These are phyloP conservation scores for Campopleginae sp. DNA, from an alignment of 2,888 invertebrate species.

Conservation along the genomic window DNA sequence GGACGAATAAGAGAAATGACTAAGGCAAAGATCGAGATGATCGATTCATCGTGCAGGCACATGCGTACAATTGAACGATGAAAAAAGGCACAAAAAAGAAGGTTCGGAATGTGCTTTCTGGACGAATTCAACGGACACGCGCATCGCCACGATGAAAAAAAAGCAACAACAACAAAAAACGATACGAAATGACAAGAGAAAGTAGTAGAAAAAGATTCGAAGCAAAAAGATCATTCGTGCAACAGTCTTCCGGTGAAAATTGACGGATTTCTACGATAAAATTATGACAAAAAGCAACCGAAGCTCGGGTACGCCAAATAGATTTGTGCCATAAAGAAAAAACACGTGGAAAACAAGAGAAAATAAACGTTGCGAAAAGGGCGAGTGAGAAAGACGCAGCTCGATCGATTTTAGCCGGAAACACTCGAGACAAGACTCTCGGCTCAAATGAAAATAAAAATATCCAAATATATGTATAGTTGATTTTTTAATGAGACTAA, in stretches of 20 bases:
- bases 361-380: conserved; percentile 36
- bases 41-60: conserved; percentile 53
- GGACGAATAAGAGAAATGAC: conserved; percentile 8
- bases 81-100: conserved; percentile 4
- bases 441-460: conserved; percentile 67
- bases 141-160: background rate
- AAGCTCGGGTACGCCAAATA: conserved; percentile 73
- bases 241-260: conserved; percentile 58
- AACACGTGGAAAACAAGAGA: conserved; percentile 54
- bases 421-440: conserved; percentile 57
- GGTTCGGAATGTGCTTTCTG: background rate
- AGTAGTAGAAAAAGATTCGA: background rate
- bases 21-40: background rate
- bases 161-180: too few species aligned
- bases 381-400: conserved; percentile 21
- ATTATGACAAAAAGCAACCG: conserved; percentile 27
- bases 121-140: background rate
- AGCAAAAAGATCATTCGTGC: conserved; percentile 1
- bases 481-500: conserved; percentile 56
- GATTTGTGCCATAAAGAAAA: conserved; percentile 79
- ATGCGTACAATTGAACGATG: background rate
- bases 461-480: conserved; percentile 60
- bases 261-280: conserved; percentile 39
- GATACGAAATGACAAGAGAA: background rate
- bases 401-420: conserved; percentile 20